Base-by-base conservation (phyloP, 2,888 invertebrate species). In the Temnothorax unifasciatus region DNA sequence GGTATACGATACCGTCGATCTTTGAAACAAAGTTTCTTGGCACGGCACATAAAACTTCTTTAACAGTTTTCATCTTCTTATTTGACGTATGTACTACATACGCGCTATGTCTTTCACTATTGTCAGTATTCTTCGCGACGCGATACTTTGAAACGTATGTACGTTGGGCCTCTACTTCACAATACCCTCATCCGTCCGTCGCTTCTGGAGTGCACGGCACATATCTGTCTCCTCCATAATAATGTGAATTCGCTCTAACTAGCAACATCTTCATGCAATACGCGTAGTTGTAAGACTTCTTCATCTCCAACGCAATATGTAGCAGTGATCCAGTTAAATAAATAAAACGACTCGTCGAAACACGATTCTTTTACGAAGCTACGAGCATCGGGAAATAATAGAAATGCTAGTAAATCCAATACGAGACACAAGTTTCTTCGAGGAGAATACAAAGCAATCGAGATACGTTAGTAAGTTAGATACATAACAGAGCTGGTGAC, bases 41-140 rank as follows among this genome's bases (percentile, higher is more conserved):
- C 41, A n/a, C 44, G 25, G 57, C 21, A 69, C 29, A 59, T 68
- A 57, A 79, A 79, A 79, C 21, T 79, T 69, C 13, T 38, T 57
- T 34, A 59, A 79, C 57, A 21, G 44, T 79, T 79, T 79, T 79
- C 13, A 52, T 79, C 21, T 34, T 68, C 18, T 57, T 69, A 59
- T 79, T 47, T 59, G 57, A 44, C 21, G 34, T 79, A 34, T 29
- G 54, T 79, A 25, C 29, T 68, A 44, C 41, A 57, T 57, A n/a
- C 29, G 15, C 44, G 29, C 15, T 25, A 77, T 11, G 34, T 47
- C 18, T 3, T 68, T 29, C 4, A 34, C 57, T 47, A 79, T 47
- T 34, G 34, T 34, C 47, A 59, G 77, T 21, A 79, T 79, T 47
- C 47, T 57, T 59, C 57, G 54, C 29, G 44, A 79, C 41, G 41